Evolutionary conservation across 2,113 vertebrate genomes (phyloP).

Genomic region (Bubo bubo): DNA sequence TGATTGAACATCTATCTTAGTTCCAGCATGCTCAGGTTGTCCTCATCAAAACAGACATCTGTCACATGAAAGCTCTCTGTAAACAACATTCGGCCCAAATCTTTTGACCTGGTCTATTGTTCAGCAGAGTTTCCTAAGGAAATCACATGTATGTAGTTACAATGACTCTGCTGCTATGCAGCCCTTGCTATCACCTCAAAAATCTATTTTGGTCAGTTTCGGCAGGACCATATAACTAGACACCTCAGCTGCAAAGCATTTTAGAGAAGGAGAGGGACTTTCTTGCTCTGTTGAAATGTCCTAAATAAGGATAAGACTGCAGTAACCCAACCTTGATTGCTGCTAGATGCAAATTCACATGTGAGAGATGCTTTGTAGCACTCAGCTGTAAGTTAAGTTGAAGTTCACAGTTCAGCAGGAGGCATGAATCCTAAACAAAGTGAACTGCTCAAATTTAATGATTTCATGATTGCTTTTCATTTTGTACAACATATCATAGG

Average conservation of each 20-base stretch:
- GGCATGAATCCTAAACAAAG: background rate
- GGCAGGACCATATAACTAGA: background rate
- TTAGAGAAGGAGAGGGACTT: background rate
- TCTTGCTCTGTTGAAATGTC: background rate
- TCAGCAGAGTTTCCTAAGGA: conserved; percentile 50
- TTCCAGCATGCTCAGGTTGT: background rate
- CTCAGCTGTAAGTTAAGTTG: background rate
- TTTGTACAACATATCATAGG: background rate
- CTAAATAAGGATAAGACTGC: background rate
- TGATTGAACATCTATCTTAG: background rate
- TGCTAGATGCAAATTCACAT: background rate
- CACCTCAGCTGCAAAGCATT: background rate
- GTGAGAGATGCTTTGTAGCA: background rate
- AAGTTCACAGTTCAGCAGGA: background rate
- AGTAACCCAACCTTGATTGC: background rate
- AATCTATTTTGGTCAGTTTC: conserved; percentile 32
- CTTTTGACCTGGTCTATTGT: conserved; percentile 18
- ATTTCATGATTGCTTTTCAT: background rate
- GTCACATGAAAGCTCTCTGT: background rate
- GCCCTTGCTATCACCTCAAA: background rate
- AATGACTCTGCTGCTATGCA: conserved; percentile 4
- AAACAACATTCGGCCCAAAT: background rate
- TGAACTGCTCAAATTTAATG: background rate
- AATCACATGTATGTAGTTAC: background rate
- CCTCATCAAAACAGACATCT: background rate